Percentiles rank a stretch among this genome's conserved stretches.
Evolutionary conservation across 2,797 vertebrate species (phyloP).

Genomic region (Lindbergichthys nudifrons): DNA sequence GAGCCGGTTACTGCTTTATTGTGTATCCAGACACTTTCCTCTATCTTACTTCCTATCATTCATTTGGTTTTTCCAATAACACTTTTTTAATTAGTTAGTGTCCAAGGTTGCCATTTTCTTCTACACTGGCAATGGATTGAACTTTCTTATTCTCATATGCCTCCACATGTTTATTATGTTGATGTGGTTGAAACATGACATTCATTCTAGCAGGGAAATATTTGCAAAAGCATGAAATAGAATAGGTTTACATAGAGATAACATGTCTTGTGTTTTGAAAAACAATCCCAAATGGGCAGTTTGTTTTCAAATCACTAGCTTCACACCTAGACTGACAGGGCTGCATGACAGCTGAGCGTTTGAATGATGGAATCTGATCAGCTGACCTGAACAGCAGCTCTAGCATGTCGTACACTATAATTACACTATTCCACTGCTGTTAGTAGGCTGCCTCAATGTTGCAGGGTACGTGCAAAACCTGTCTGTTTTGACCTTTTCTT

Average conservation of each 20-base stretch:
- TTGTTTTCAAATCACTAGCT: constrained; percentile 5
- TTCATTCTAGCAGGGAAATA: constrained; percentile 4
- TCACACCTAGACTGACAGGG: constrained; percentile 15
- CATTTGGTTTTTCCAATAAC: neutral
- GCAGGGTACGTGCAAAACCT: constrained; percentile 14
- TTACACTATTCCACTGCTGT: neutral
- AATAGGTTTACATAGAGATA: neutral
- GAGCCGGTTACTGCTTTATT: no score
- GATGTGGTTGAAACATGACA: no score
- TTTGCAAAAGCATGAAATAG: neutral
- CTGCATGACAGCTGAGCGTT: neutral
- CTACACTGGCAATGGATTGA: neutral
- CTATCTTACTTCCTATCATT: neutral
- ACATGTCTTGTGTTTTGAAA: neutral
- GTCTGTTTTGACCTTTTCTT: constrained; percentile 17
- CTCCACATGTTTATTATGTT: neutral
- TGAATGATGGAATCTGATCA: constrained; percentile 19
- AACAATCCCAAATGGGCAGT: neutral
- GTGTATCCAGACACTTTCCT: neutral
- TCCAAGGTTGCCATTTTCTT: neutral
- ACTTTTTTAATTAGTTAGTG: no score
- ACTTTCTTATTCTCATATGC: neutral
- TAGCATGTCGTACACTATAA: neutral
- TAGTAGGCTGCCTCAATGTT: constrained; percentile 4
- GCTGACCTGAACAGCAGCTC: constrained; percentile 33